Conservation (phyloP, 2,797 vertebrate genomes). For the Agapornis canus region DNA sequence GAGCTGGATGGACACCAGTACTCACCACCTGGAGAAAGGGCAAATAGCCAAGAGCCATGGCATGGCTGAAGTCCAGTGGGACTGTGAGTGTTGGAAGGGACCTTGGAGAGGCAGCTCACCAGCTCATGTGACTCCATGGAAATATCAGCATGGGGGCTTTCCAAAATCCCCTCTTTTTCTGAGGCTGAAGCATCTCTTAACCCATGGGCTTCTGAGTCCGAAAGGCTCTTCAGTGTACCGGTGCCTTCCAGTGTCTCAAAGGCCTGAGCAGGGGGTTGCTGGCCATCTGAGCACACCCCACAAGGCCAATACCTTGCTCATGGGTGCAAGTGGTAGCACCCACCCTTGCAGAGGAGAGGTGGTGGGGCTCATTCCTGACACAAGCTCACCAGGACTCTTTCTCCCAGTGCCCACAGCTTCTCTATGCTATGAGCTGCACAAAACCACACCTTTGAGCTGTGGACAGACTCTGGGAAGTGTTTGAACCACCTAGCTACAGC, state of each 20-base stretch:
- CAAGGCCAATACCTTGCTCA: neutral
- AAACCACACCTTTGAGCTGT: neutral
- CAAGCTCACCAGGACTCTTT: neutral
- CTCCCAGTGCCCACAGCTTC: neutral
- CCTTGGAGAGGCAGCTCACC: rapidly evolving
- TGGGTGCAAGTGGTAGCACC: neutral
- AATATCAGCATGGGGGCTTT: neutral
- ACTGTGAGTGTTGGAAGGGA: neutral
- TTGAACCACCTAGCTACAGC: neutral
- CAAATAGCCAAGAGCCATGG: neutral
- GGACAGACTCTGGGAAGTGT: neutral
- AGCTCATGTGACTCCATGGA: neutral
- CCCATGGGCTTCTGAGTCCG: neutral
- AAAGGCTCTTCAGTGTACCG: neutral
- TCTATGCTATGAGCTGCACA: neutral
- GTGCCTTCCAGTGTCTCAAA: neutral
- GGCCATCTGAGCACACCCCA: neutral
- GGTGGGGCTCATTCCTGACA: neutral
- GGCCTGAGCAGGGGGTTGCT: neutral
- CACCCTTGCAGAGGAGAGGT: rapidly evolving
- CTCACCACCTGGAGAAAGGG: rapidly evolving
- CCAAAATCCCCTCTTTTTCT: neutral
- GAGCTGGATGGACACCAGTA: neutral
- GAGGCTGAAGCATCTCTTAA: neutral
- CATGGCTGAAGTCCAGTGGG: neutral